Conservation (phyloP, 2,113 vertebrate genomes). For the Spea multiplicata region DNA sequence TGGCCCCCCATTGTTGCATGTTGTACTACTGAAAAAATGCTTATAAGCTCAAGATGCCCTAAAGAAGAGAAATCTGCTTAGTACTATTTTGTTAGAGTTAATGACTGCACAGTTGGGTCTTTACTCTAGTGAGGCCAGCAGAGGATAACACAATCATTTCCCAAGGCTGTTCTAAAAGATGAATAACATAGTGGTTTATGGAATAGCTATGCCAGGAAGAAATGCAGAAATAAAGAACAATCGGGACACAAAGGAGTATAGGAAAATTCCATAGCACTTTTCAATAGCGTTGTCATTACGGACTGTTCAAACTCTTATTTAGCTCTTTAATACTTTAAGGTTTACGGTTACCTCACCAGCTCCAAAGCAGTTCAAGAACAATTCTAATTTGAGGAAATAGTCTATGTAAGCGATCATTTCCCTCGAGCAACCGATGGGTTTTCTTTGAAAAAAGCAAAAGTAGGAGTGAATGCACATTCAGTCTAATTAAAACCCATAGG, state of each 20-base stretch:
- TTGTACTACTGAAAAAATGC: conserved; percentile 31
- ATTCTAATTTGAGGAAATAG: too few species aligned
- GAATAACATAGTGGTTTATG: conserved; percentile 36
- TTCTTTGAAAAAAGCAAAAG: too few species aligned
- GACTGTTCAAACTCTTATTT: not conserved
- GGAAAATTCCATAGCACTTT: not conserved
- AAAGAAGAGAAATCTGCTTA: conserved; percentile 43
- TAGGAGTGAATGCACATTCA: too few species aligned
- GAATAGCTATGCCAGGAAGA: conserved; percentile 16
- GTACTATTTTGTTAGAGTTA: conserved; percentile 43
- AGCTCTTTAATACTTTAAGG: not conserved
- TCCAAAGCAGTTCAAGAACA: too few species aligned
- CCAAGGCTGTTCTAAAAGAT: conserved; percentile 45
- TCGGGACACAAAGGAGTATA: not conserved
- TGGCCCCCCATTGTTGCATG: conserved; percentile 24
- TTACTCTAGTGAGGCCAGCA: conserved; percentile 40
- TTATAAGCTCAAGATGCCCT: conserved; percentile 42
- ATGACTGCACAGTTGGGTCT: conserved; percentile 45
- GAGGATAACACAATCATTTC: conserved; percentile 43
- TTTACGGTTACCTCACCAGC: not conserved
- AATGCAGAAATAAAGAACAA: conserved; percentile 23
- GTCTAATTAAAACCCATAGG: too few species aligned
- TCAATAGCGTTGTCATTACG: not conserved
- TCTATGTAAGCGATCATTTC: too few species aligned
- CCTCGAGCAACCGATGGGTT: too few species aligned